These are phyloP conservation scores for Chiroxiphia lanceolata DNA, from an alignment of 2,797 vertebrate genomes.

Conservation along the genomic window DNA sequence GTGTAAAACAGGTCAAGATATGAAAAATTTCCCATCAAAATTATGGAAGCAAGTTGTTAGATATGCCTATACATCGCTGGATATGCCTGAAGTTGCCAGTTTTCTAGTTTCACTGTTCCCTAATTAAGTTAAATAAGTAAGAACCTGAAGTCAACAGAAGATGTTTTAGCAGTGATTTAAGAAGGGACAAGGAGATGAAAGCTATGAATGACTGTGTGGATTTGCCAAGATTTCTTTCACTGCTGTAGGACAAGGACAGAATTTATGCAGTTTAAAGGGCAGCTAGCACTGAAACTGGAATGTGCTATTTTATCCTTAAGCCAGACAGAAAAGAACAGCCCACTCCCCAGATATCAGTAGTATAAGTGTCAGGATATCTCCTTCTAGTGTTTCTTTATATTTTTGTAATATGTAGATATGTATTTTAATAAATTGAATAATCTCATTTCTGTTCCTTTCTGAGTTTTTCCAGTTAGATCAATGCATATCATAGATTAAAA, in stretches of 20 bases:
- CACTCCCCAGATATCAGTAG: background rate
- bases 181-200: constrained; percentile 14
- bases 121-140: background rate
- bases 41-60: background rate
- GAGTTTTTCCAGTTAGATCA: background rate
- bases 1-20: background rate
- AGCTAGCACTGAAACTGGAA: constrained; percentile 55
- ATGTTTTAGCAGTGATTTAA: constrained; percentile 7
- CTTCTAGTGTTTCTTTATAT: background rate
- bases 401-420: background rate
- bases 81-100: background rate
- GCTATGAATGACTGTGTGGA: background rate
- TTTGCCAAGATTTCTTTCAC: constrained; percentile 8
- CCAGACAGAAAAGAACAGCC: constrained; percentile 13
- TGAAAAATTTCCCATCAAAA: background rate
- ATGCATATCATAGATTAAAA: background rate
- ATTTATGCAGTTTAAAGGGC: constrained; percentile 62
- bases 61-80: background rate
- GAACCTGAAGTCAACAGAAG: background rate
- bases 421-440: background rate
- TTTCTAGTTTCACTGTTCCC: background rate
- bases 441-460: background rate
- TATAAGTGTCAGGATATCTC: background rate
- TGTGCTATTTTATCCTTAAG: constrained; percentile 53
- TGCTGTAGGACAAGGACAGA: constrained; percentile 9